Percentiles rank a stretch among this genome's conserved stretches.
Conservation (phyloP, 2,888 invertebrate species). For the Platycheirus rosarum region DNA sequence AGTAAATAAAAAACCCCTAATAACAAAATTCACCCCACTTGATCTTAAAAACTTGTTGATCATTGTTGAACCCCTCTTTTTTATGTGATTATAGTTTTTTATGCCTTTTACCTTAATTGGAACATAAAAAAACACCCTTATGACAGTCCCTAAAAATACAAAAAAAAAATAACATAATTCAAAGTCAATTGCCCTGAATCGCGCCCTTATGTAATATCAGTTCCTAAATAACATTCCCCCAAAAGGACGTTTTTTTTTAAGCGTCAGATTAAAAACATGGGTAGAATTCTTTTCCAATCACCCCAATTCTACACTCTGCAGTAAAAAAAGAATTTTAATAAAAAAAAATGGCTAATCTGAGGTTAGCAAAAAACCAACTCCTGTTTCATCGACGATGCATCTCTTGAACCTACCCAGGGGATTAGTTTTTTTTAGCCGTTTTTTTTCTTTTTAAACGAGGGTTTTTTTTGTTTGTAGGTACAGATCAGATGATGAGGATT, state of each 20-base stretch:
- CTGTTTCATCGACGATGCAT: conserved; percentile 36
- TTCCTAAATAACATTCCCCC: conserved; percentile 39
- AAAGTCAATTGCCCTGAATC: conserved; percentile 71
- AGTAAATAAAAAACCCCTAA: conserved; percentile 47
- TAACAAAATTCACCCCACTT: conserved; percentile 68
- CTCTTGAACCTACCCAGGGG: conserved; percentile 22
- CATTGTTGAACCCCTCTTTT: conserved; percentile 40
- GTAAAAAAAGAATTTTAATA: conserved; percentile 13
- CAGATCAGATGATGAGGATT: conserved; percentile 56
- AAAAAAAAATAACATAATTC: conserved; percentile 10
- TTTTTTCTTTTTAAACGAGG: conserved; percentile 59
- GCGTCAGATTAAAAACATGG: conserved; percentile 34
- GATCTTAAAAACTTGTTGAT: conserved; percentile 64
- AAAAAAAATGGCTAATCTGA: conserved; percentile 72
- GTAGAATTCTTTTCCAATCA: conserved; percentile 27
- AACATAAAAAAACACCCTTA: conserved; percentile 56
- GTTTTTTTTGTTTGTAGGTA: conserved; percentile 36
- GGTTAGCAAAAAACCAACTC: conserved; percentile 52
- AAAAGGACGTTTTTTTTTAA: conserved; percentile 21
- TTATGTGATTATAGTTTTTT: conserved; percentile 3
- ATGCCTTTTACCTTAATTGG: conserved; percentile 27
- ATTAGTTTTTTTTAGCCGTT: conserved; percentile 1
- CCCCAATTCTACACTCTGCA: conserved; percentile 15
- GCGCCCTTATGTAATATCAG: conserved; percentile 71
- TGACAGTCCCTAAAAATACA: conserved; percentile 56